Conservation (phyloP, 2,888 invertebrate species). For the Drosophila melanosoma region DNA sequence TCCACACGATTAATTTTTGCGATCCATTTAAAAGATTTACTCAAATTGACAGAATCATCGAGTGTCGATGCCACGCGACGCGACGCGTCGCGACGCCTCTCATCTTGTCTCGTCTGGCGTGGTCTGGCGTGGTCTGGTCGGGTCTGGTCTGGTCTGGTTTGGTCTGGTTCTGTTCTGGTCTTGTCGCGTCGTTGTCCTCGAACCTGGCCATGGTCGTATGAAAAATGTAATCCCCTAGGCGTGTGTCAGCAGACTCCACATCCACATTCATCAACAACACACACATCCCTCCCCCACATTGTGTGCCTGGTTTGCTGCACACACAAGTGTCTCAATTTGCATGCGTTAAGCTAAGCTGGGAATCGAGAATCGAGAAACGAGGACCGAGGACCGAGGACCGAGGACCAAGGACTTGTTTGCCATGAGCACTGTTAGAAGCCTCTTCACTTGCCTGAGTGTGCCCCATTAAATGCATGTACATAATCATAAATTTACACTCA, state of each 20-base stretch:
- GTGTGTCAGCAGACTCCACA: conserved; percentile 30
- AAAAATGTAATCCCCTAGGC: conserved; percentile 51
- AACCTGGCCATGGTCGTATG: conserved; percentile 61
- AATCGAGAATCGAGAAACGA: background rate
- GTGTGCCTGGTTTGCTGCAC: conserved; percentile 48
- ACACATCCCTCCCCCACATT: background rate
- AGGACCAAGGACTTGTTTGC: background rate
- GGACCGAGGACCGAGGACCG: background rate
- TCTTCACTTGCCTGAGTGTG: conserved; percentile 13
- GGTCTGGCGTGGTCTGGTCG: background rate
- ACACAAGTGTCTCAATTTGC: conserved; percentile 77
- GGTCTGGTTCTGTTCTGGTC: background rate
- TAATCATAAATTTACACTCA: conserved; percentile 79
- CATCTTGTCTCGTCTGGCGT: background rate
- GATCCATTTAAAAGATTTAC: conserved; percentile 80
- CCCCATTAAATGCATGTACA: conserved; percentile 72
- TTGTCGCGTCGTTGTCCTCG: conserved; percentile 43
- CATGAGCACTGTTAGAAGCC: background rate
- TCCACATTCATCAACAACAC: background rate
- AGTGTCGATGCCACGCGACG: conserved; percentile 26
- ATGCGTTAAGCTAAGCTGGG: conserved; percentile 66
- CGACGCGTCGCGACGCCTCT: conserved; percentile 13
- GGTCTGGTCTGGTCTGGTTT: background rate
- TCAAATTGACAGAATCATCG: conserved; percentile 79
- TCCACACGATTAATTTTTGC: conserved; percentile 80